phyloP scores from a whole-genome alignment of 2,113 vertebrate species.

The Perognathus longimembris region DNA sequence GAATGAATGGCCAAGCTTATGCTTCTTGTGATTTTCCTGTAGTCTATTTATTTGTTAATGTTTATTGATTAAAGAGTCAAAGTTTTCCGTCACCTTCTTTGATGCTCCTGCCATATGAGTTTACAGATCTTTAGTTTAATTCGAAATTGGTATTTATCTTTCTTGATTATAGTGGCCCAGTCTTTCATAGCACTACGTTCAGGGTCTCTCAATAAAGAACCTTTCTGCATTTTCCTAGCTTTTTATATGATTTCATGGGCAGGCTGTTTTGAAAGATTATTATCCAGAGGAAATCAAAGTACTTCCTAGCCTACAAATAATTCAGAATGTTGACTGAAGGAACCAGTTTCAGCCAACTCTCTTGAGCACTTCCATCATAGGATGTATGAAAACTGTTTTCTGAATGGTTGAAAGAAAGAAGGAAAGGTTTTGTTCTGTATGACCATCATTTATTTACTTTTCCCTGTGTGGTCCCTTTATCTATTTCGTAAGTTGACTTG shows the following conservation, averaged over 20 bases:
- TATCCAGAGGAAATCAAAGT: slow-evolving; percentile 27
- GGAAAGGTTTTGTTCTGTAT: neutral
- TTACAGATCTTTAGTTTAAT: slow-evolving; percentile 25
- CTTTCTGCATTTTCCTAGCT: slow-evolving; percentile 1
- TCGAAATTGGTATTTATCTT: slow-evolving; percentile 39
- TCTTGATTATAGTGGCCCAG: neutral
- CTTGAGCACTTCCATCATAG: neutral
- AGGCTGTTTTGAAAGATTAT: slow-evolving; percentile 36
- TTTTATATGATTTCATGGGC: neutral
- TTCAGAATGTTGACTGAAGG: slow-evolving; percentile 28
- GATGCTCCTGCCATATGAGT: neutral
- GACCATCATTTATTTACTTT: slow-evolving; percentile 9
- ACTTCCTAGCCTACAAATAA: slow-evolving; percentile 26
- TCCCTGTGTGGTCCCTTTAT: neutral
- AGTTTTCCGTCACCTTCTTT: neutral
- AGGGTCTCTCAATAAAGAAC: slow-evolving; percentile 4
- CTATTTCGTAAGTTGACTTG: neutral
- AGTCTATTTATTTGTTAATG: slow-evolving; percentile 22
- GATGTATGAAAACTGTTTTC: slow-evolving; percentile 36
- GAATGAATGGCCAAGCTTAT: neutral
- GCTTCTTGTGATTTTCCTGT: slow-evolving; percentile 4
- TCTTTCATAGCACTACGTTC: neutral
- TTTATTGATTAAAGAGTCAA: slow-evolving; percentile 4
- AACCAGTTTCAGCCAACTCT: neutral
- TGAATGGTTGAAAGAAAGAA: neutral